These are phyloP conservation scores for Balanococcus diminutus DNA, from an alignment of 2,888 invertebrate species.

Conservation along the genomic window DNA sequence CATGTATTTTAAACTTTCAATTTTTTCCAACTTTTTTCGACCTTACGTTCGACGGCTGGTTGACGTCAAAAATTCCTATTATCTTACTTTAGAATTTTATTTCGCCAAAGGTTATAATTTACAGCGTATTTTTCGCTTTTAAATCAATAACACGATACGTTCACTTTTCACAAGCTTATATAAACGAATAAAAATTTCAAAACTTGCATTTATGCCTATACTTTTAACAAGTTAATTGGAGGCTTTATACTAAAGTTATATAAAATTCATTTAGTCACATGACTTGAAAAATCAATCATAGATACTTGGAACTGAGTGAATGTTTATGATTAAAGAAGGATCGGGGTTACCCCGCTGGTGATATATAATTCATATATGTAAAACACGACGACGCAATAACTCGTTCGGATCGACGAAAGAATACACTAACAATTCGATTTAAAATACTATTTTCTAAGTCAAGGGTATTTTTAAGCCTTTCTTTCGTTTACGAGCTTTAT, in stretches of 20 bases:
- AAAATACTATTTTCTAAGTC: not conserved
- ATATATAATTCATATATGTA: slow-evolving; percentile 27
- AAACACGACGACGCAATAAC: slow-evolving; percentile 25
- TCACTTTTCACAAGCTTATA: not conserved
- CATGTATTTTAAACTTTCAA: not conserved
- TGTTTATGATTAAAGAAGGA: slow-evolving; percentile 21
- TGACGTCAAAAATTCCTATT: not conserved
- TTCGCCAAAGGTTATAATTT: not conserved
- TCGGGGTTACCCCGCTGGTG: not conserved
- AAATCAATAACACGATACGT: slow-evolving; percentile 23
- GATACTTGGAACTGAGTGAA: slow-evolving; percentile 11
- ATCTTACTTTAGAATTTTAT: not conserved
- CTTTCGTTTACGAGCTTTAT: not conserved
- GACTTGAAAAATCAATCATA: slow-evolving; percentile 30
- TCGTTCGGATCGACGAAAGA: slow-evolving; percentile 2
- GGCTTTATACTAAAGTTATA: not conserved
- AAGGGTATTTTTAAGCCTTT: not conserved
- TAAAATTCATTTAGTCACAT: slow-evolving; percentile 34
- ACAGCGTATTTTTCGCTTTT: not conserved
- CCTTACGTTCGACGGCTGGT: not conserved
- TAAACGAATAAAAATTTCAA: not conserved
- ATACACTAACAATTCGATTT: not conserved
- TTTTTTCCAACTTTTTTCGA: not conserved
- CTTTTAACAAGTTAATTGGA: slow-evolving; percentile 30
- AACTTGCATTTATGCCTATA: slow-evolving; percentile 11